A percentile compares a stretch with the other conserved stretches of the same genome.
Evolutionary conservation across 2,888 invertebrate species (phyloP).

Genomic region (Bimastos eiseni): DNA sequence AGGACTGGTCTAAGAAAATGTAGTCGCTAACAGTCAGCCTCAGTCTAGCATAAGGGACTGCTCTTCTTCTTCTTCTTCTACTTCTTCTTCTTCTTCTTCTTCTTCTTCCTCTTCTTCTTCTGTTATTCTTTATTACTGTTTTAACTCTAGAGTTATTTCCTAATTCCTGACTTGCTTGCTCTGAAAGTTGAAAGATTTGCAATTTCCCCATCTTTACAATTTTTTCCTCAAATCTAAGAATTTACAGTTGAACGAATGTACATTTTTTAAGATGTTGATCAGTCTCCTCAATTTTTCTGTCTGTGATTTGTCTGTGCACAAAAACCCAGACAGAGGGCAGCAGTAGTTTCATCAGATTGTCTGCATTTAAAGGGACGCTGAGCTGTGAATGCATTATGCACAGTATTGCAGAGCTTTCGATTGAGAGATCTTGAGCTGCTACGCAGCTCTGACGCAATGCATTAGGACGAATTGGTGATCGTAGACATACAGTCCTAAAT

Average conservation of each 20-base stretch:
- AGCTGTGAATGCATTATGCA: neutral
- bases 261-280: neutral
- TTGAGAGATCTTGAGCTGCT: neutral
- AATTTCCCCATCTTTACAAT: neutral
- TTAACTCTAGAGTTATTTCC: neutral
- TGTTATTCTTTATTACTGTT: neutral
- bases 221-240: neutral
- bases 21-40: too few species aligned
- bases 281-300: neutral
- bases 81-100: too few species aligned
- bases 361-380: neutral
- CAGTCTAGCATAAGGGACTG: too few species aligned
- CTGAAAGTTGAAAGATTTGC: neutral
- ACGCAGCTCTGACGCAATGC: neutral
- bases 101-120: too few species aligned
- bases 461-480: neutral
- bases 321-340: neutral
- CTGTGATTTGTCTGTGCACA: neutral
- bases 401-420: neutral
- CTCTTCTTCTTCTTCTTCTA: too few species aligned
- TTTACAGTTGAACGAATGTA: neutral
- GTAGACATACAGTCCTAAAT: neutral
- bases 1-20: too few species aligned
- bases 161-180: neutral
- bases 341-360: neutral